These are phyloP conservation scores for Pelochelys cantorii DNA, from an alignment of 2,797 vertebrate species.

Conservation along the genomic window DNA sequence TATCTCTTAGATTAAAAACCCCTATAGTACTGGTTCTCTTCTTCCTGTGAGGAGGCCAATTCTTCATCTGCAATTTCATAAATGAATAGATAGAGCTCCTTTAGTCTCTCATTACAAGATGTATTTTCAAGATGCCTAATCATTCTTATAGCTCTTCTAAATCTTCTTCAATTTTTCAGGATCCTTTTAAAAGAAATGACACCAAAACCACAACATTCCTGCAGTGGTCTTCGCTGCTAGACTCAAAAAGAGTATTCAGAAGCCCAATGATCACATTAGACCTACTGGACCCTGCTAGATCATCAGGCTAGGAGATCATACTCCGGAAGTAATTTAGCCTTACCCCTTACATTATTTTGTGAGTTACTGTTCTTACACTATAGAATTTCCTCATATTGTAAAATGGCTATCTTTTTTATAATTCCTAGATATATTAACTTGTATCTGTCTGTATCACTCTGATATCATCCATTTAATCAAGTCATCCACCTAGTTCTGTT, in stretches of 20 bases:
- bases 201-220: too few relatives aligned
- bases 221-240: not conserved
- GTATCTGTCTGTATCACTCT: not conserved
- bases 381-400: not conserved
- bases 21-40: not conserved
- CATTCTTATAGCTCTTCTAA: not conserved
- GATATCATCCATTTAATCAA: not conserved
- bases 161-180: too few relatives aligned
- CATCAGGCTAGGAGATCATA: not conserved
- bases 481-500: not conserved
- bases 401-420: not conserved
- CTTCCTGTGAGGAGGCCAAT: too few relatives aligned
- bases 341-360: not conserved
- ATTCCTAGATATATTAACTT: not conserved
- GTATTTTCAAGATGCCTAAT: not conserved
- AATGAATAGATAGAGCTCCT: too few relatives aligned
- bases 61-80: too few relatives aligned
- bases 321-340: not conserved
- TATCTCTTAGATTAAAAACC: not conserved
- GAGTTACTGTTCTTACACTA: not conserved
- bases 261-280: too few relatives aligned
- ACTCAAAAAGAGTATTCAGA: too few relatives aligned
- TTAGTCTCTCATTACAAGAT: not conserved
- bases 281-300: too few relatives aligned
- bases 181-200: too few relatives aligned